Evolutionary conservation across 2,797 vertebrate genomes (phyloP), one percentile per base, ranked within the genome.

Genomic region (Trachurus trachurus): DNA sequence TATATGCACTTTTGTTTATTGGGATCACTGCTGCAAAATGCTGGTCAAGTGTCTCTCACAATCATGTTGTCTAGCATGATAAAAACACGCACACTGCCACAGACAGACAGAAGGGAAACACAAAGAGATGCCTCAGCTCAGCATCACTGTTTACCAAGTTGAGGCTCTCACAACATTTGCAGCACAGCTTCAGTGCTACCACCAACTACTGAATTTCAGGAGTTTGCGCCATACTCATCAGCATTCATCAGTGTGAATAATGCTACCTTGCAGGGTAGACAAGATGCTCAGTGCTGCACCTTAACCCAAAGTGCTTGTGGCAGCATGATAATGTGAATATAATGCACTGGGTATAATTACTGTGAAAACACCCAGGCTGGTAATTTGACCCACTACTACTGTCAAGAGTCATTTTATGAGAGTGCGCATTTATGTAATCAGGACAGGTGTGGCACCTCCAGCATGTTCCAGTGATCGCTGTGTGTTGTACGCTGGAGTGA

Each of bases 261-360:
- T 52, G 50, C 58, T 34, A 66, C 70, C 61, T 79, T 66, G 59
- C 78, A 66, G 78, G 58, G 69, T 12, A 66, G 85, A 74, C 63
- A 75, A 83, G 78, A 88, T 54, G 71, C 81, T 81, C 81, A 50
- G 39, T 6, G 71, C 78, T 65, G 83, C 78, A 84, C 83, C 71
- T 82, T 82, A 71, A 82, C 80, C 78, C 77, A 79, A 81, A 88
- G 82, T 86, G 88, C 87, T 88, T 63, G 66, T 77, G 80, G 87
- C 83, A 84, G 87, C 64, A 70, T 53, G 77, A 68, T 90, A 83
- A 92, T 90, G 82, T 70, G 81, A 83, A 83, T 82, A 84, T 87
- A 80, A 89, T 86, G 68, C 76, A 86, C 82, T 82, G 39, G 31
- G 40, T 74, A 37, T 91, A 91, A 92, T 85, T 89, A 84, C 76